Evolutionary conservation across 2,888 invertebrate species (phyloP), one percentile per base, ranked within the genome.

Genomic region (Celastrina argiolus): DNA sequence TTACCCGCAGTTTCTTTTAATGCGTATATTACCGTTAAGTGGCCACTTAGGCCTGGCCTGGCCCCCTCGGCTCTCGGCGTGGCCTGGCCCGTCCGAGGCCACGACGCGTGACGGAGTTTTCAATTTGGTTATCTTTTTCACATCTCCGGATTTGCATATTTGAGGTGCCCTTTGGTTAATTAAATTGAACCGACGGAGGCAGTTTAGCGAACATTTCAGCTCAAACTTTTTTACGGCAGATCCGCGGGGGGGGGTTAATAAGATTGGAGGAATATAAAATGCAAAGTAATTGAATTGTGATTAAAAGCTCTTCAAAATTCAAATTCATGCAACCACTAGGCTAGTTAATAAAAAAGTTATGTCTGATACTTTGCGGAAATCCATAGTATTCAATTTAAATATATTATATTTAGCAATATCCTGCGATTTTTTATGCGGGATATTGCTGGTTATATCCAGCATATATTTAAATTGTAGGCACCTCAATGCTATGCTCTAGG

Each of bases 1-100:
- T 51, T 51, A 51, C 51, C 51, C 51, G 22, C 26, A 51, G 26
- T 51, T 51, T 51, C 51, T 51, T 51, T 51, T 26, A 51, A 51
- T 51, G 51, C 12, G 22, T 22, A 22, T 22, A 51, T 51, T 51
- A 12, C 51, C 12, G 14, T 18, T 51, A 22, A 51, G 51, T 51
- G 51, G 22, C 22, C 22, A 51, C 51, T 51, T 51, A 51, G 22
- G 22, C 12, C 22, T 5, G 18, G 12, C 51, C 41, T 18, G 42
- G 42, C 16, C 42, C 16, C 42, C 7, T 7, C 3, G 41, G 16
- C n/a, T 16, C 42, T 16, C 16, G 42, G 16, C 6, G 18, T 7
- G 45, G 16, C 41, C 41, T n/a, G 14, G n/a, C 16, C n/a, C 7
- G n/a, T n/a, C 6, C 8, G 51, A 45, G 14, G 22, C 51, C 22